phyloP scores from a whole-genome alignment of 1,140 invertebrate genomes.

The Meloidogyne exigua region DNA sequence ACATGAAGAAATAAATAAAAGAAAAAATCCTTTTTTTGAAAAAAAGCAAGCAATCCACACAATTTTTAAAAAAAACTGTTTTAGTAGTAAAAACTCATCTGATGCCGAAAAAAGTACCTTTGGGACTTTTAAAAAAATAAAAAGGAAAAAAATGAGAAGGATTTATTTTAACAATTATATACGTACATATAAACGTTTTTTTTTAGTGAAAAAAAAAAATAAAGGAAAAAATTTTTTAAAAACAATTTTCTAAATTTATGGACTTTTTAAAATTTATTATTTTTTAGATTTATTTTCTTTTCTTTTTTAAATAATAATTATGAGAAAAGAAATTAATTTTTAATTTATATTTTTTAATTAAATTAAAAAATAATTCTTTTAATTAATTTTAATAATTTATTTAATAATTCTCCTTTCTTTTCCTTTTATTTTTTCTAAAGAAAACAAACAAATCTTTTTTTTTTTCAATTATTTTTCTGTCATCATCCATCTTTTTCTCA shows the following conservation, averaged over 20 bases:
- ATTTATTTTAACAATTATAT: background rate
- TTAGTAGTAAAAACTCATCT: background rate
- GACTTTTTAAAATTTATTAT: too few relatives aligned
- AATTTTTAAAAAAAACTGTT: background rate
- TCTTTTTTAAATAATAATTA: too few relatives aligned
- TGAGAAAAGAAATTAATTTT: too few relatives aligned
- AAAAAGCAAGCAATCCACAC: background rate
- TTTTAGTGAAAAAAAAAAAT: background rate
- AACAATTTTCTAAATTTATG: too few relatives aligned
- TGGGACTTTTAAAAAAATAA: background rate
- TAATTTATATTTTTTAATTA: too few relatives aligned
- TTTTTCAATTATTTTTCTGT: background rate
- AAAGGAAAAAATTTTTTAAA: background rate
- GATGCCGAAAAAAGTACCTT: background rate
- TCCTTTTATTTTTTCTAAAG: too few relatives aligned
- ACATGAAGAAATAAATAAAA: background rate
- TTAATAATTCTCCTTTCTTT: too few relatives aligned
- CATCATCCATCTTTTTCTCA: background rate
- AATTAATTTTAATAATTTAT: background rate
- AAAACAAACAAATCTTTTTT: background rate
- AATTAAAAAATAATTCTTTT: too few relatives aligned
- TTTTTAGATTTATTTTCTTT: background rate
- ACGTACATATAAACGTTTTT: background rate
- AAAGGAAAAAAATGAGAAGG: background rate
- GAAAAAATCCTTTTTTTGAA: background rate